These are phyloP conservation scores for Xenopus tropicalis DNA, from an alignment of 2,113 vertebrate species.

Conservation along the genomic window UCB_Xtro_10.0 CM004447.2:70799501-70800000, in stretches of 20 bases:
- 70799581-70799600: conserved; percentile 19
- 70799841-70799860: neutral
- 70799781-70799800: conserved; percentile 29
- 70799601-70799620: conserved; percentile 2
- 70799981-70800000: too few species aligned
- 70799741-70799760: conserved; percentile 37
- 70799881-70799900: too few species aligned
- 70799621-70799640: conserved; percentile 23
- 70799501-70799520: too few species aligned
- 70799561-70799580: conserved; percentile 22
- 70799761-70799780: conserved; percentile 35
- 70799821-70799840: conserved; percentile 20
- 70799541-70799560: conserved; percentile 10
- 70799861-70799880: too few species aligned
- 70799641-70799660: conserved; percentile 38
- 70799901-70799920: too few species aligned
- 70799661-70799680: conserved; percentile 29
- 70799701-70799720: conserved; percentile 38
- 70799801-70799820: conserved; percentile 26
- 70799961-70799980: too few species aligned
- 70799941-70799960: too few species aligned
- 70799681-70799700: conserved; percentile 39
- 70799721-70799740: conserved; percentile 34
- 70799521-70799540: conserved; percentile 6
- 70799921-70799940: too few species aligned